Conservation (phyloP, 2,888 invertebrate genomes). For the Cataglyphis cursor region DNA sequence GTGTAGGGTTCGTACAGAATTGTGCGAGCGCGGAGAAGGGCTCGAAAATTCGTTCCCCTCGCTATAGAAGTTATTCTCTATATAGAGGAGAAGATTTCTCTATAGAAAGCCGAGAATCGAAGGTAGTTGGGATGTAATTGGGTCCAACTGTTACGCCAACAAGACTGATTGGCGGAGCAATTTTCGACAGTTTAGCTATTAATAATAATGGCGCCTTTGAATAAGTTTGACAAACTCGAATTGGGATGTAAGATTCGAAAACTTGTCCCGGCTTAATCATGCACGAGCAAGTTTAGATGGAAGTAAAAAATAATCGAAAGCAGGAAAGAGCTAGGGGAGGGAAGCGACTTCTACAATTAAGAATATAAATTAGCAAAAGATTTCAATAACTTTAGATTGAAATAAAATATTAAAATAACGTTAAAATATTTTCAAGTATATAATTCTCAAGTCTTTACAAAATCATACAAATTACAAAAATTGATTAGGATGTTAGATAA, state of each 20-base stretch:
- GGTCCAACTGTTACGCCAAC: constrained; percentile 36
- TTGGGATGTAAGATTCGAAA: constrained; percentile 12
- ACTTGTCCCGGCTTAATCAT: background rate
- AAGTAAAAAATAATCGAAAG: background rate
- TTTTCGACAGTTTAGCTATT: constrained; percentile 50
- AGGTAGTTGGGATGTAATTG: constrained; percentile 49
- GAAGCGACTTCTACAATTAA: background rate
- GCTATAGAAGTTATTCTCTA: constrained; percentile 50
- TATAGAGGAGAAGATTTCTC: constrained; percentile 50
- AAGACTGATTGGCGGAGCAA: constrained; percentile 48
- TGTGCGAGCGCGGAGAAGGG: background rate
- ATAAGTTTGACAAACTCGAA: constrained; percentile 30
- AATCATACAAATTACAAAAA: background rate
- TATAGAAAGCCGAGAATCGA: constrained; percentile 39
- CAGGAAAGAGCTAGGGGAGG: background rate
- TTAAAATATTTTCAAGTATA: background rate
- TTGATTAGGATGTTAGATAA: background rate
- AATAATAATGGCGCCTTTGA: constrained; percentile 46
- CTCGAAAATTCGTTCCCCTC: constrained; percentile 33
- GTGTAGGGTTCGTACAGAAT: constrained; percentile 30
- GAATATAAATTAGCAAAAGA: background rate
- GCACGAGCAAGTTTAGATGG: background rate
- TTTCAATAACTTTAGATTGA: background rate
- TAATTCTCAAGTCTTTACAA: background rate
- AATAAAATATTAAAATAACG: too few relatives aligned